Conservation (phyloP, 2,113 vertebrate species). For the Pollimyrus isidori region DNA sequence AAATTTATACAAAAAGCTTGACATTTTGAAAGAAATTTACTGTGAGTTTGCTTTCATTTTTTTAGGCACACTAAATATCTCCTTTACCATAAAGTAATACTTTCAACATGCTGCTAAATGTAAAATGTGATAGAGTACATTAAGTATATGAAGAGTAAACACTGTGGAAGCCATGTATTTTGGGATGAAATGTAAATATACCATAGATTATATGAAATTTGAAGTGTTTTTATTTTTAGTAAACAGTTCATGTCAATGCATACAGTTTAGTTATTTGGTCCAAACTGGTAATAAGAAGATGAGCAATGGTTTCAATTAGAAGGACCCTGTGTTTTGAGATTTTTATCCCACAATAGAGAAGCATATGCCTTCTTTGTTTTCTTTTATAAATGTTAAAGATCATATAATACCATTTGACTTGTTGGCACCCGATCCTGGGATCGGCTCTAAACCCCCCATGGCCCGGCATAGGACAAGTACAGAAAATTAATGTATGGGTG, state of each 20-base stretch:
- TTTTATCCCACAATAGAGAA: neutral
- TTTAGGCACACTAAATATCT: neutral
- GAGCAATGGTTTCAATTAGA: neutral
- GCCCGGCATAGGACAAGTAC: no score
- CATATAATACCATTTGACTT: no score
- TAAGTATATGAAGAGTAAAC: neutral
- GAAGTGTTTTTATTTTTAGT: neutral
- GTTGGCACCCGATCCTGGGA: no score
- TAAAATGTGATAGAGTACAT: neutral
- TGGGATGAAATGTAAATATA: neutral
- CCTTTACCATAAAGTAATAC: neutral
- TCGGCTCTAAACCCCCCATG: no score
- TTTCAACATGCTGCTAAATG: neutral
- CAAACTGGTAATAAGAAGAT: neutral
- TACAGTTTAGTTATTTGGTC: neutral
- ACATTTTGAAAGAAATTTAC: neutral
- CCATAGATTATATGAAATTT: neutral
- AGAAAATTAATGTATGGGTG: no score
- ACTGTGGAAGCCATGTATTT: neutral
- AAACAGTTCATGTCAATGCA: neutral
- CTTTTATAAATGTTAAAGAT: no score
- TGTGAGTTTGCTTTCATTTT: neutral
- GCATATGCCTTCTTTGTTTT: neutral
- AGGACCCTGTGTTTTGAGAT: neutral
- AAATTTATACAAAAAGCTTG: neutral